phyloP scores from a whole-genome alignment of 2,797 vertebrate genomes.

The Scarus forsteni region DNA sequence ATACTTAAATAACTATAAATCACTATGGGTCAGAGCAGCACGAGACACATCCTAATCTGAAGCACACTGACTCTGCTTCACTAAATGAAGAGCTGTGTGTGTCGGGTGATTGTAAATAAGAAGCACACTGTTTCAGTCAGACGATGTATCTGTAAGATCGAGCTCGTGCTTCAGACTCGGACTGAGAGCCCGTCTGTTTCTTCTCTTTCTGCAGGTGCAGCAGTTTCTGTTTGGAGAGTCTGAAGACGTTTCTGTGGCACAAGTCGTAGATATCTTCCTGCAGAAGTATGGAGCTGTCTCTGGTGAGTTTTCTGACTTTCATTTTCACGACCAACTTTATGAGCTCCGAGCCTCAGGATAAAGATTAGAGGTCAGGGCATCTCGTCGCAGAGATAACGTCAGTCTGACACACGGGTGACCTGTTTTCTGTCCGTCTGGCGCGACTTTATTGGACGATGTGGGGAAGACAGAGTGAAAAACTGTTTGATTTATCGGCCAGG shows the following conservation, averaged over 20 bases:
- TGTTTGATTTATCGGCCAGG: too few relatives aligned
- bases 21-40: neutral
- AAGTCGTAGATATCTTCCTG: neutral
- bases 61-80: conserved; percentile 15
- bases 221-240: neutral
- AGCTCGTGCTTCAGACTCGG: neutral
- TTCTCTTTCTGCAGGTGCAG: neutral
- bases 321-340: neutral
- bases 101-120: conserved; percentile 44
- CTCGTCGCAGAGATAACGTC: neutral
- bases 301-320: conserved; percentile 69
- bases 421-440: neutral
- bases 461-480: neutral
- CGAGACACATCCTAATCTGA: conserved; percentile 25
- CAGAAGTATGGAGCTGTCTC: conserved; percentile 77
- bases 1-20: neutral
- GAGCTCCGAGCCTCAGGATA: neutral
- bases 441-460: neutral
- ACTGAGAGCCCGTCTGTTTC: neutral
- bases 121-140: conserved; percentile 39
- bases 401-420: neutral
- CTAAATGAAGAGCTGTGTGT: conserved; percentile 65
- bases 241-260: neutral
- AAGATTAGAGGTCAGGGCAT: neutral
- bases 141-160: conserved; percentile 24